Conservation (phyloP, 2,113 vertebrate genomes). For the Trochalopteron elliotii region DNA sequence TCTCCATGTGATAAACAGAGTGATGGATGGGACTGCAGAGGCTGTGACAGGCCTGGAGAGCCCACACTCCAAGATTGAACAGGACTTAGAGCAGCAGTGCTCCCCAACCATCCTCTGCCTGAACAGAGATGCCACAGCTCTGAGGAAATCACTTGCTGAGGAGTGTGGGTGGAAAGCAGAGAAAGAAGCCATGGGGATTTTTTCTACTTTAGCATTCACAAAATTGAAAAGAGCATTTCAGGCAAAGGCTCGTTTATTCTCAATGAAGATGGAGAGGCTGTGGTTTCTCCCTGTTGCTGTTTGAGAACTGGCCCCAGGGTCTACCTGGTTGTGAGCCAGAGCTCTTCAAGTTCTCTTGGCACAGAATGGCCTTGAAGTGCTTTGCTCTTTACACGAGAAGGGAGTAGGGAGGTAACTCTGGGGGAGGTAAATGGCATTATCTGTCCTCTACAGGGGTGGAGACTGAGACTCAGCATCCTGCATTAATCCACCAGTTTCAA, state of each 20-base stretch:
- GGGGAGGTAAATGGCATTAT: neutral
- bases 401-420: neutral
- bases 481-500: neutral
- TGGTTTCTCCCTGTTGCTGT: neutral
- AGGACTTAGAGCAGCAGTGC: neutral
- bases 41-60: neutral
- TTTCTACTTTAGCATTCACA: neutral
- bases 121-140: neutral
- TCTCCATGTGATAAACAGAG: neutral
- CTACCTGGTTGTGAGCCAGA: neutral
- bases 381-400: neutral
- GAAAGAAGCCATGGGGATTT: neutral
- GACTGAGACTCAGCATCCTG: neutral
- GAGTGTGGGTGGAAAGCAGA: neutral
- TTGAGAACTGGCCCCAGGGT: neutral
- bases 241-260: neutral
- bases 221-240: neutral
- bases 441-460: neutral
- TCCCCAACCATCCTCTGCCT: neutral
- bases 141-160: neutral
- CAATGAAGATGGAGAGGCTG: neutral
- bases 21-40: neutral
- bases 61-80: rapidly evolving
- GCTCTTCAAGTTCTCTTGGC: neutral
- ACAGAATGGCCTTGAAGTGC: neutral